A percentile compares a stretch with the other conserved stretches of the same genome.
Evolutionary conservation across 2,113 vertebrate genomes (phyloP).

Genomic region (Apodemus sylvaticus): DNA sequence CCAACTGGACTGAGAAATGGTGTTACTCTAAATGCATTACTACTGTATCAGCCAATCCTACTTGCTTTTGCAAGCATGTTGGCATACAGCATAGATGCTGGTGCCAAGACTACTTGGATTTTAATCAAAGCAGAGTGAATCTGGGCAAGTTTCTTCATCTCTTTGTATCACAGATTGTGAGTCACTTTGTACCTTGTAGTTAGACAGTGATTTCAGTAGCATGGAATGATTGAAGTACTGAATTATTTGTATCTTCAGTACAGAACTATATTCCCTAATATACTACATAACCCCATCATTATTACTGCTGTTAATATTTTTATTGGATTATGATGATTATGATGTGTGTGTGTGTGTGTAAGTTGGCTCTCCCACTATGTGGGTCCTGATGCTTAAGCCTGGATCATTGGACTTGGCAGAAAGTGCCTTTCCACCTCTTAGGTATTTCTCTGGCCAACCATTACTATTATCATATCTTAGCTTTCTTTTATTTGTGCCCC

Average conservation of each 20-base stretch:
- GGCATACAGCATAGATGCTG: neutral
- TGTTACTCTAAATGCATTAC: neutral
- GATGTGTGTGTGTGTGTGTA: neutral
- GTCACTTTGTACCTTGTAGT: neutral
- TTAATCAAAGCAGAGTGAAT: constrained; percentile 29
- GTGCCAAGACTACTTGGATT: neutral
- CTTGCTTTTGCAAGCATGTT: constrained; percentile 4
- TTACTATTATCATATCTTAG: neutral
- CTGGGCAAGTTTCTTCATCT: neutral
- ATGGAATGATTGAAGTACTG: neutral
- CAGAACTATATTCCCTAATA: neutral
- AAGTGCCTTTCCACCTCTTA: neutral
- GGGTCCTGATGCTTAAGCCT: too few relatives aligned
- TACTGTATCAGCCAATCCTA: neutral
- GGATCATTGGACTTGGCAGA: neutral
- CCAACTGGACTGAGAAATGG: neutral
- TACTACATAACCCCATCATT: neutral
- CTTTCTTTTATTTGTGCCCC: neutral
- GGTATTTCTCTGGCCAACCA: neutral
- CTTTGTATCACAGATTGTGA: neutral
- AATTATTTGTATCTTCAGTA: neutral
- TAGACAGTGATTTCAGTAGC: neutral
- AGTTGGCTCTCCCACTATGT: neutral
- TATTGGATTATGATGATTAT: neutral
- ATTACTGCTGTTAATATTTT: neutral